Percentiles rank a stretch among this genome's conserved stretches.
Conservation (phyloP, 2,888 invertebrate genomes). For the Aphidius colemani region DNA sequence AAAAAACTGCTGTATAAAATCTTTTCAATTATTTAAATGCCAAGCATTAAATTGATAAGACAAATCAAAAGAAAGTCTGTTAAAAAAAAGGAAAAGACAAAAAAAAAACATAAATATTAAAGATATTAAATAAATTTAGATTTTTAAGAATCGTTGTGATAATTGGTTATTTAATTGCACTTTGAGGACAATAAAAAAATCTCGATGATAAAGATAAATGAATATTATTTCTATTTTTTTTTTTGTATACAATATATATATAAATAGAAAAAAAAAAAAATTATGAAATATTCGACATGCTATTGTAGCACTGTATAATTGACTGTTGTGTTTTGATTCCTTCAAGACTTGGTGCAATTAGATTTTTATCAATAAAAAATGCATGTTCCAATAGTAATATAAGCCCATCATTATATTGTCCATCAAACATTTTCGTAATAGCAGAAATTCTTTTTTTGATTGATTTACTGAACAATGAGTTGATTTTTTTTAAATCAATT, state of each 20-base stretch:
- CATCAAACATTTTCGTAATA: conserved; percentile 49
- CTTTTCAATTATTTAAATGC: conserved; percentile 2
- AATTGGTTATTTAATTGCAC: conserved; percentile 38
- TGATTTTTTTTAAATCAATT: conserved; percentile 41
- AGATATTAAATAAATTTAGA: conserved; percentile 5
- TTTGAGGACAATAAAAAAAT: conserved; percentile 39
- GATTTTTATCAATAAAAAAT: conserved; percentile 45
- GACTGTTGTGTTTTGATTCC: conserved; percentile 56
- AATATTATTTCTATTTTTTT: not conserved
- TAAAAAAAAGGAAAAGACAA: not conserved
- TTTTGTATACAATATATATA: conserved; percentile 7
- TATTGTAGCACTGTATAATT: conserved; percentile 56
- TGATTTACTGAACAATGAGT: conserved; percentile 44
- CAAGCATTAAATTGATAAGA: not conserved
- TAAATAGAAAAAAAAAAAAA: not conserved
- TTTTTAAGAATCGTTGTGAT: conserved; percentile 37
- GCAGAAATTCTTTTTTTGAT: conserved; percentile 45
- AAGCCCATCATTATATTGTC: conserved; percentile 48
- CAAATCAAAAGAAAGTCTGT: not conserved
- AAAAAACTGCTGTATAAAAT: conserved; percentile 11
- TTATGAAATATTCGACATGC: conserved; percentile 40
- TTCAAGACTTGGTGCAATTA: conserved; percentile 50
- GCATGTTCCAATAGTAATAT: conserved; percentile 48
- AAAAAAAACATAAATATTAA: not conserved
- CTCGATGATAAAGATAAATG: no score